Evolutionary conservation across 2,888 invertebrate genomes (phyloP).

Genomic region (Alitta virens): DNA sequence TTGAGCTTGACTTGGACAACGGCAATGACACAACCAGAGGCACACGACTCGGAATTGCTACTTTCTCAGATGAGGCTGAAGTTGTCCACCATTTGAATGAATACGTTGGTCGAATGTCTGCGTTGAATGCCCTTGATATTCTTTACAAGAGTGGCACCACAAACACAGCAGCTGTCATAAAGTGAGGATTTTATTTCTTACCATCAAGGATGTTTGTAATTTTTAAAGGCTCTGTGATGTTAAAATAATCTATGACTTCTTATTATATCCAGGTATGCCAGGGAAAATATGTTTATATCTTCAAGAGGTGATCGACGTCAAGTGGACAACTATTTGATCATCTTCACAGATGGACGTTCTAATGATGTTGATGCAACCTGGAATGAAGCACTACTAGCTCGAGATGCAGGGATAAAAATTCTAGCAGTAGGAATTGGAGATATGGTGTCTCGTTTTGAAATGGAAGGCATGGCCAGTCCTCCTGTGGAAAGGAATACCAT

Average conservation of each 20-base stretch:
- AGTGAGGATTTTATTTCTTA: background rate
- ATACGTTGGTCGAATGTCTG: background rate
- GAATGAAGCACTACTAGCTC: background rate
- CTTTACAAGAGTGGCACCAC: background rate
- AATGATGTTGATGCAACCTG: background rate
- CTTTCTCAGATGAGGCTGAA: background rate
- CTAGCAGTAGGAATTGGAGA: background rate
- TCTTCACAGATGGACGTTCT: background rate
- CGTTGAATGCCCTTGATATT: background rate
- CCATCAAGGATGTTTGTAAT: too few species aligned
- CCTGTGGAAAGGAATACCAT: background rate
- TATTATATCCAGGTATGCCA: background rate
- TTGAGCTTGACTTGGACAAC: constrained; percentile 10
- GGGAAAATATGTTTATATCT: background rate
- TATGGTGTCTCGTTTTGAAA: background rate
- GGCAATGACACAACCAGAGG: background rate
- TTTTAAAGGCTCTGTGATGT: too few species aligned
- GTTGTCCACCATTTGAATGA: background rate
- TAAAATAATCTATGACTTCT: too few species aligned
- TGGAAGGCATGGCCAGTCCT: background rate
- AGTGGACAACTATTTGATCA: constrained; percentile 1
- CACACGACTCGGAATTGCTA: background rate
- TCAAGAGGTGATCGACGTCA: background rate
- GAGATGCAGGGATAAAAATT: background rate
- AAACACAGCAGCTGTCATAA: background rate